phyloP scores from a whole-genome alignment of 2,888 invertebrate species.

The Acanthococcus lagerstroemiae region DNA sequence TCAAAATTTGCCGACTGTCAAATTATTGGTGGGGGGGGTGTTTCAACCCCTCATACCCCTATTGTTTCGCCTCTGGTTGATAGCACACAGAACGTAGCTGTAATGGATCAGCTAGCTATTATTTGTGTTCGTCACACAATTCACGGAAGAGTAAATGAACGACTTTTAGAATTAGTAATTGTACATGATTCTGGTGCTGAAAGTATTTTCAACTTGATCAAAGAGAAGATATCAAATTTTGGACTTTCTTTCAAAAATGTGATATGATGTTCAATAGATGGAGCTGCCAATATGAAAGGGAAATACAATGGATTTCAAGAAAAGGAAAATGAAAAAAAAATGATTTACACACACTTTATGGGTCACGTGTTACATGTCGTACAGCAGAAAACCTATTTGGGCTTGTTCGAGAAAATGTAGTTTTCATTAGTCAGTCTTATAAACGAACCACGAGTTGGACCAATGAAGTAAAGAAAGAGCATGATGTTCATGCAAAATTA shows the following conservation, averaged over 20 bases:
- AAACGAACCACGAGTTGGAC: neutral
- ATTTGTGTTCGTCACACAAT: constrained; percentile 29
- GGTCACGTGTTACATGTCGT: neutral
- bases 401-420: neutral
- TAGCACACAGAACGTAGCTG: constrained; percentile 30
- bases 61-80: no score
- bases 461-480: neutral
- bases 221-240: constrained; percentile 21
- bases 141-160: constrained; percentile 24
- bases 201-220: constrained; percentile 29
- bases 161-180: constrained; percentile 23
- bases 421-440: neutral
- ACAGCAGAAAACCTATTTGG: neutral
- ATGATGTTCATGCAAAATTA: neutral
- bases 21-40: no score
- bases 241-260: constrained; percentile 28
- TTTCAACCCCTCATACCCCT: no score
- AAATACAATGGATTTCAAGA: constrained; percentile 10
- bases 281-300: constrained; percentile 31
- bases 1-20: no score
- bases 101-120: constrained; percentile 32
- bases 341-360: neutral
- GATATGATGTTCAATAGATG: constrained; percentile 31
- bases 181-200: constrained; percentile 24
- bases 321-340: neutral